These are phyloP conservation scores for Diarsia brunnea DNA, from an alignment of 2,888 invertebrate species.

Conservation along the genomic window DNA sequence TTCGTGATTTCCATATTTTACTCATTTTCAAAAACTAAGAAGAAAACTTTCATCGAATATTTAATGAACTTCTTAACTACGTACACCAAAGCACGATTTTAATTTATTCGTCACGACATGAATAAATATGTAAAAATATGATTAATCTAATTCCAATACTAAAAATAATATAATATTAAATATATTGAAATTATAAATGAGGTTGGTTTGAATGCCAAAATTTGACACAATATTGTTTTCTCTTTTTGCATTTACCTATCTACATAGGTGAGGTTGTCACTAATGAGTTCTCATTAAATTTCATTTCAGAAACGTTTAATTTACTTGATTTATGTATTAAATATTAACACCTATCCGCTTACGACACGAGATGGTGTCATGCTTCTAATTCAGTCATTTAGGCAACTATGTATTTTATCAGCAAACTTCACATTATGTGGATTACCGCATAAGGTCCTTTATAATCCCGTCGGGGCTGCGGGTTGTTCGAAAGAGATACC, in stretches of 20 bases:
- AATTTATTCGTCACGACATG: slow-evolving; percentile 42
- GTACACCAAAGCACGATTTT: slow-evolving; percentile 48
- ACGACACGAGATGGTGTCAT: slow-evolving; percentile 48
- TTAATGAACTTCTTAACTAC: slow-evolving; percentile 37
- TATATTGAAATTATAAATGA: slow-evolving; percentile 19
- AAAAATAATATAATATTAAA: slow-evolving; percentile 24
- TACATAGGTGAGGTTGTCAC: slow-evolving; percentile 13
- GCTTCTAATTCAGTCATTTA: slow-evolving; percentile 37
- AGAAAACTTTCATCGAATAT: slow-evolving; percentile 2
- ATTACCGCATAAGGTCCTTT: slow-evolving; percentile 14
- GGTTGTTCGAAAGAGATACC: too few species aligned
- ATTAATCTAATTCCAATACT: slow-evolving; percentile 26
- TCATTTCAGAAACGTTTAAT: slow-evolving; percentile 7
- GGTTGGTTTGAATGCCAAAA: slow-evolving; percentile 25
- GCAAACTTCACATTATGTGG: slow-evolving; percentile 6
- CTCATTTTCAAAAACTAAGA: slow-evolving; percentile 28
- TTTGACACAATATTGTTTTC: slow-evolving; percentile 15
- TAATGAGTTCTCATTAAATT: not conserved
- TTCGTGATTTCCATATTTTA: slow-evolving; percentile 1
- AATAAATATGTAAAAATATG: slow-evolving; percentile 49
- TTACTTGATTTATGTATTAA: slow-evolving; percentile 35
- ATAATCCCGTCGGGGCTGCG: too few species aligned
- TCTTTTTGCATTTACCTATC: not conserved
- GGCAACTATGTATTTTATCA: slow-evolving; percentile 28
- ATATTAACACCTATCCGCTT: slow-evolving; percentile 15